phyloP scores from a whole-genome alignment of 2,888 invertebrate genomes.

The Agrilus cyanescens region DNA sequence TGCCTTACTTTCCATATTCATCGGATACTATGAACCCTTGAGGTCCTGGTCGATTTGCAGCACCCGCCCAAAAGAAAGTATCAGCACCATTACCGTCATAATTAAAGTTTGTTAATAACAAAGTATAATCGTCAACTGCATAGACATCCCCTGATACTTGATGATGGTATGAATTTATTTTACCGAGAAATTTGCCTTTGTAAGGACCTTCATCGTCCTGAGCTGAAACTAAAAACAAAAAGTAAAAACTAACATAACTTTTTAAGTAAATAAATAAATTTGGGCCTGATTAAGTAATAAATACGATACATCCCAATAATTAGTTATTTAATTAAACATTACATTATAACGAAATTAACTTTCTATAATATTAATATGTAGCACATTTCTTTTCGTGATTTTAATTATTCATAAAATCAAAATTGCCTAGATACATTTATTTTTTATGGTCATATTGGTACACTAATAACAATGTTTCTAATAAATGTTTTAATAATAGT shows the following conservation, averaged over 20 bases:
- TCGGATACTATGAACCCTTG: constrained; percentile 88
- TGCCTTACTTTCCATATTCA: constrained; percentile 62
- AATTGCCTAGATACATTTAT: too few relatives aligned
- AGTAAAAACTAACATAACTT: background rate
- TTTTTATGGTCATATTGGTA: too few relatives aligned
- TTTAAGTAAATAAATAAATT: too few relatives aligned
- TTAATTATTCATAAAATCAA: too few relatives aligned
- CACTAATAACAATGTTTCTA: too few relatives aligned
- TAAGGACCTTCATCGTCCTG: constrained; percentile 63
- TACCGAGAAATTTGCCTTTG: constrained; percentile 69
- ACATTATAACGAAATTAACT: too few relatives aligned
- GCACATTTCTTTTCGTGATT: too few relatives aligned
- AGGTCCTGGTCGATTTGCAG: constrained; percentile 72
- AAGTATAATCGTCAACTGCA: constrained; percentile 75
- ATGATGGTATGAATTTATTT: constrained; percentile 83
- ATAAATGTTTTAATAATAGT: too few relatives aligned
- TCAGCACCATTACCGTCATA: constrained; percentile 87
- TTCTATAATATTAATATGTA: too few relatives aligned
- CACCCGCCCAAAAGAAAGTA: constrained; percentile 91
- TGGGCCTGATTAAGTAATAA: too few relatives aligned
- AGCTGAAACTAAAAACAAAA: constrained; percentile 15
- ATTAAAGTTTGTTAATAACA: constrained; percentile 68
- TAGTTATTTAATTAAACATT: too few relatives aligned
- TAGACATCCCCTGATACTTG: constrained; percentile 83
- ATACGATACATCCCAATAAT: too few relatives aligned